Evolutionary conservation across 2,113 vertebrate species (phyloP), one percentile per base, ranked within the genome.

Genomic region (Pituophis catenifer): DNA sequence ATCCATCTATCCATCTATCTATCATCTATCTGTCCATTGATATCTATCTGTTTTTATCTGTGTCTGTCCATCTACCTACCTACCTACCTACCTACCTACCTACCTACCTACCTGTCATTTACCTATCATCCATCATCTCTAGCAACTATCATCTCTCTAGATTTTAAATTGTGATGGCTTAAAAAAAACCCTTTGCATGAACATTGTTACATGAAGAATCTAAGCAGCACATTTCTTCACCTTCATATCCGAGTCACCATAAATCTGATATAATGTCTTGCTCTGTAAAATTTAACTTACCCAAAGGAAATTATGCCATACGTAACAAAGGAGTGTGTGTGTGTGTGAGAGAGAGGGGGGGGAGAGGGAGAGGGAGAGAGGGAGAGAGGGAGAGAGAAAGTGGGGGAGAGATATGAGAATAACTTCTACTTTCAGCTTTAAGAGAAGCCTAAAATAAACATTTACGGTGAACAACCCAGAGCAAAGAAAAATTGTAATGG

Each of bases 401-500:
- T 2, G 12, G 11, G 53, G 2, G 53, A 0, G 19, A 24, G 29
- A 48, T 26, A 26, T 26, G 55, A 65, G 24, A 90, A 55, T 85
- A 29, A 85, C 17, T 70, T 90, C 1, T 58, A 15, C 21, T 58
- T 13, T 89, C 8, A 91, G 23, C 54, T 92, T 65, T 89, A 90
- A 89, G 92, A 94, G 53, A 93, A 33, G 23, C 29, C n/a, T 88
- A 53, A 93, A 95, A 81, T 75, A 7, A 55, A 2, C 52, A 85
- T 90, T 11, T 89, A 59, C 89, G 29, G 6, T 93, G 92, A 88
- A 90, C 95, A 48, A 87, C 57, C 81, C 88, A 92, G 57, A 87
- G 89, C 44, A 95, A 94, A 89, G 75, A 4, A 81, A 93, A 95
- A 93, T 93, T 92, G 93, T 48, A 94, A 58, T 91, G 87, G 65